phyloP scores from a whole-genome alignment of 2,797 vertebrate species.

The Rhyacichthys aspro region DNA sequence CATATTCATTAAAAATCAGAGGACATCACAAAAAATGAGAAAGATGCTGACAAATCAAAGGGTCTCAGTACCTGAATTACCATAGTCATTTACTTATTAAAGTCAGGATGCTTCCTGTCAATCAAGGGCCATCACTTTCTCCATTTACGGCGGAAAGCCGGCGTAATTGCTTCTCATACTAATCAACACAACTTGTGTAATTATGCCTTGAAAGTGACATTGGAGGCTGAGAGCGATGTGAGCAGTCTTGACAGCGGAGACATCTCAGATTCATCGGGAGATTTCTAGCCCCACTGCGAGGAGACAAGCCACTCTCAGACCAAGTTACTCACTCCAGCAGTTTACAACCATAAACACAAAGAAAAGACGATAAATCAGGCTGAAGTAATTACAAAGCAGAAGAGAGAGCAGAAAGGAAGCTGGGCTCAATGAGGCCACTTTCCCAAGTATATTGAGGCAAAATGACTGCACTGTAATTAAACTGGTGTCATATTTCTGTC shows the following conservation, averaged over 20 bases:
- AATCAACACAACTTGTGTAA: slow-evolving; percentile 90
- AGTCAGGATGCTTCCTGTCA: slow-evolving; percentile 85
- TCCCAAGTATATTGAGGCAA: slow-evolving; percentile 77
- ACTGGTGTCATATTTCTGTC: slow-evolving; percentile 80
- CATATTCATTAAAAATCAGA: slow-evolving; percentile 81
- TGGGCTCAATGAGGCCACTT: slow-evolving; percentile 75
- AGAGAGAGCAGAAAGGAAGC: slow-evolving; percentile 70
- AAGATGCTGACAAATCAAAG: slow-evolving; percentile 86
- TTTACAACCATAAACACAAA: slow-evolving; percentile 80
- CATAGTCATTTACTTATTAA: slow-evolving; percentile 89
- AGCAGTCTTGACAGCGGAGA: slow-evolving; percentile 80
- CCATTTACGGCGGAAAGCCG: slow-evolving; percentile 85
- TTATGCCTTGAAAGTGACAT: slow-evolving; percentile 89
- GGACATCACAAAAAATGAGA: slow-evolving; percentile 73
- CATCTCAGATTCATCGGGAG: slow-evolving; percentile 81
- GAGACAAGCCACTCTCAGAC: slow-evolving; percentile 77
- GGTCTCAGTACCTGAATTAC: slow-evolving; percentile 85
- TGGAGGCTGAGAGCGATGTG: slow-evolving; percentile 81
- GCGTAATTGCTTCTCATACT: slow-evolving; percentile 88
- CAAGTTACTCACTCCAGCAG: slow-evolving; percentile 75
- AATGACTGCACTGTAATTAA: slow-evolving; percentile 81
- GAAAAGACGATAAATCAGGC: slow-evolving; percentile 80
- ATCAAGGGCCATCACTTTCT: slow-evolving; percentile 84
- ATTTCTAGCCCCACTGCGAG: slow-evolving; percentile 76
- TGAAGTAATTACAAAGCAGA: slow-evolving; percentile 83